Percentiles rank a stretch among this genome's conserved stretches.
phyloP scores from a whole-genome alignment of 1,140 invertebrate species.

The Lethocerus indicus region DNA sequence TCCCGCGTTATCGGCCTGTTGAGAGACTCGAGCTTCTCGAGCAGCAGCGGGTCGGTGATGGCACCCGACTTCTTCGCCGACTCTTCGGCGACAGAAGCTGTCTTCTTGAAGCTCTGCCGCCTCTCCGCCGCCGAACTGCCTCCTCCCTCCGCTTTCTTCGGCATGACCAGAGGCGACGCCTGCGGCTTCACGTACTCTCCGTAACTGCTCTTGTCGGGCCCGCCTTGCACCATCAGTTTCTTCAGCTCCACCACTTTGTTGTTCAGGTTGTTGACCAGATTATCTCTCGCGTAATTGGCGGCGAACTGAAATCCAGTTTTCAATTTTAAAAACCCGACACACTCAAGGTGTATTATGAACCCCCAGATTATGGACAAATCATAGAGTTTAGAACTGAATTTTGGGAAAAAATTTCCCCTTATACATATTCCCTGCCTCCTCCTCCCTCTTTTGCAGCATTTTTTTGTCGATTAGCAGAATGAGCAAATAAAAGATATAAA shows the following conservation, averaged over 20 bases:
- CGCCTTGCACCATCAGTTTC: conserved; percentile 40
- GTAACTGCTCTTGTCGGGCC: conserved; percentile 14
- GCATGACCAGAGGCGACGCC: conserved; percentile 24
- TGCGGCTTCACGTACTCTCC: conserved; percentile 9
- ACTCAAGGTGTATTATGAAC: neutral
- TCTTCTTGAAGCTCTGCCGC: conserved; percentile 46
- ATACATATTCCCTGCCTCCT: too few relatives aligned
- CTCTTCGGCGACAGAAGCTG: conserved; percentile 27
- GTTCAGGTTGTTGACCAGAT: conserved; percentile 56
- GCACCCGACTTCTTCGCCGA: conserved; percentile 22
- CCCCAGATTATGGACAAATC: too few relatives aligned
- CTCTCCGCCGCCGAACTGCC: conserved; percentile 27
- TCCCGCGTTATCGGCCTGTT: conserved; percentile 42
- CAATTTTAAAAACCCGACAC: neutral
- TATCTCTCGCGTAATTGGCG: conserved; percentile 73
- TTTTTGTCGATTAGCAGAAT: too few relatives aligned
- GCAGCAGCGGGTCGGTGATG: conserved; percentile 46
- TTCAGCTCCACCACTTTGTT: conserved; percentile 54
- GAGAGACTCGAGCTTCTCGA: conserved; percentile 43
- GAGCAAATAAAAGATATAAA: too few relatives aligned
- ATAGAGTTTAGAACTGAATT: too few relatives aligned
- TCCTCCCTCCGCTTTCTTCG: conserved; percentile 25
- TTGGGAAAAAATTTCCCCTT: too few relatives aligned
- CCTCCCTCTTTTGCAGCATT: too few relatives aligned
- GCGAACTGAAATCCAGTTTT: conserved; percentile 44